These are phyloP conservation scores for Lasioglossum morio DNA, from an alignment of 2,888 invertebrate species.

Conservation along the genomic window DNA sequence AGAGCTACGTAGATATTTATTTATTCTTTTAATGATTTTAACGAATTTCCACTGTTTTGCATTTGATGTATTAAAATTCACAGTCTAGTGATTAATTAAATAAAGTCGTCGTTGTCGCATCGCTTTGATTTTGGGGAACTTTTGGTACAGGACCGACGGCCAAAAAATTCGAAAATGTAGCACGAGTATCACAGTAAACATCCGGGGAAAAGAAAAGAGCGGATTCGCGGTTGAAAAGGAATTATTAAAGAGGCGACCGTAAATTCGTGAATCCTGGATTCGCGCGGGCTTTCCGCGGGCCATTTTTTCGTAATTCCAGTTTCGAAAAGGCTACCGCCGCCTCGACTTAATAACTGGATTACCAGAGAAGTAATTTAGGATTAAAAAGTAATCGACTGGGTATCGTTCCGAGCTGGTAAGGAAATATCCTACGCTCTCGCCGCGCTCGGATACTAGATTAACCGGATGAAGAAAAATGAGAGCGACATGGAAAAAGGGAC, in stretches of 20 bases:
- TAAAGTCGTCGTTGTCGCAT: too few relatives aligned
- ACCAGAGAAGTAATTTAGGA: constrained; percentile 71
- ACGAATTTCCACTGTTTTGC: too few relatives aligned
- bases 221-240: neutral
- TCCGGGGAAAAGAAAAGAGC: neutral
- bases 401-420: constrained; percentile 47
- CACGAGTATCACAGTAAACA: neutral
- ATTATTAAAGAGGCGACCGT: constrained; percentile 8
- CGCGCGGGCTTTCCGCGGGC: neutral
- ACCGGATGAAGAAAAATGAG: constrained; percentile 51
- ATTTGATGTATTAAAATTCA: too few relatives aligned
- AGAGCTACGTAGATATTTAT: neutral
- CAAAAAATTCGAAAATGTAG: too few relatives aligned
- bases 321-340: constrained; percentile 34
- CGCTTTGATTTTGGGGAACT: neutral
- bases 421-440: constrained; percentile 44
- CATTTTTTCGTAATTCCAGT: constrained; percentile 32
- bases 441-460: constrained; percentile 53
- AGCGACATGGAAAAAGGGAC: constrained; percentile 23
- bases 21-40: neutral
- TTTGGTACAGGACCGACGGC: too few relatives aligned
- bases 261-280: constrained; percentile 13
- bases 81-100: too few relatives aligned
- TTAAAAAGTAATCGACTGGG: constrained; percentile 72
- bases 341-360: constrained; percentile 71